These are phyloP conservation scores for Xylocopa sonorina DNA, from an alignment of 1,140 invertebrate species.

Conservation along the genomic window DNA sequence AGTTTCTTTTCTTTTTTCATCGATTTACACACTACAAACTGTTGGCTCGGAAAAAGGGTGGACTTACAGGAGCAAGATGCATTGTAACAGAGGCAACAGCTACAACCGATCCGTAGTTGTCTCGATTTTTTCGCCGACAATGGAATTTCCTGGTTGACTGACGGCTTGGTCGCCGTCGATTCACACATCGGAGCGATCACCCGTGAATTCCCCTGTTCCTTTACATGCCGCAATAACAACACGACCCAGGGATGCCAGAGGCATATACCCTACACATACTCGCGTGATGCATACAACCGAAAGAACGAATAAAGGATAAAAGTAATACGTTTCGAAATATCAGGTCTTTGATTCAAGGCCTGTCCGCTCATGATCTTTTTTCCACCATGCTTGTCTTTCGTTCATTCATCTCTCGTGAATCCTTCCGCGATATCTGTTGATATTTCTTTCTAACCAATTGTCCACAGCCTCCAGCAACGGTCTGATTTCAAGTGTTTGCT, in stretches of 20 bases:
- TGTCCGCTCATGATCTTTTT: neutral
- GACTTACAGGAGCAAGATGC: conserved; percentile 4
- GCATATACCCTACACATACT: neutral
- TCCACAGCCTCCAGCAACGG: neutral
- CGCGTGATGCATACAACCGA: conserved; percentile 33
- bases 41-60: conserved; percentile 26
- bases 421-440: conserved; percentile 14
- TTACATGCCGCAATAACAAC: conserved; percentile 69
- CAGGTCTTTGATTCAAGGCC: conserved; percentile 46
- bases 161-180: conserved; percentile 47
- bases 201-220: conserved; percentile 68
- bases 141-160: conserved; percentile 68
- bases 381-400: neutral
- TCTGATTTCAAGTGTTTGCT: conserved; percentile 36
- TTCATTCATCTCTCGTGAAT: conserved; percentile 3
- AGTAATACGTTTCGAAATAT: conserved; percentile 65
- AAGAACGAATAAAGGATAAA: conserved; percentile 49
- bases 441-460: conserved; percentile 31
- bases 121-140: conserved; percentile 51
- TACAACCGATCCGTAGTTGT: conserved; percentile 24
- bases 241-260: conserved; percentile 26
- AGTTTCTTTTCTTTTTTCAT: neutral
- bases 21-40: neutral
- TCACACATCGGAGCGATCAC: conserved; percentile 62
- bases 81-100: conserved; percentile 33